phyloP scores from a whole-genome alignment of 2,888 invertebrate species.

The Homarus gammarus region DNA sequence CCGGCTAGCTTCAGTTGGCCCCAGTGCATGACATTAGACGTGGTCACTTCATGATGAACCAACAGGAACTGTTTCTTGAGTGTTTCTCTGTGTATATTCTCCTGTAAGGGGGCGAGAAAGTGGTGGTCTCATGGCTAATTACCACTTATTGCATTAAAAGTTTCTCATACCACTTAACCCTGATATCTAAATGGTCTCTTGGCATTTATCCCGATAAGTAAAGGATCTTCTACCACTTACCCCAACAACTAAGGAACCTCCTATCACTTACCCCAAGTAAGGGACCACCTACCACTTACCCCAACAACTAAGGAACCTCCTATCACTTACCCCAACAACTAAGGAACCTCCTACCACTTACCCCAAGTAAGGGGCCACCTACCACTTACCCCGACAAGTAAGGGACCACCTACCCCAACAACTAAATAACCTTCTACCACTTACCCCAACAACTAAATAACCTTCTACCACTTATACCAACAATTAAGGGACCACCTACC shows the following conservation, averaged over 20 bases:
- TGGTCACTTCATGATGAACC: constrained; percentile 44
- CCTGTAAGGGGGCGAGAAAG: constrained; percentile 21
- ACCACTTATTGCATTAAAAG: too few relatives aligned
- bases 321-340: neutral
- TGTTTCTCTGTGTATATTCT: constrained; percentile 41
- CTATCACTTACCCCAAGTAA: neutral
- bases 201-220: neutral
- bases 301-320: too few relatives aligned
- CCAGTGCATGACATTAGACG: constrained; percentile 55
- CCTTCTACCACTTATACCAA: too few relatives aligned
- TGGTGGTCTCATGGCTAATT: too few relatives aligned
- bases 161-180: neutral
- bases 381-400: constrained; percentile 80
- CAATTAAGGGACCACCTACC: neutral
- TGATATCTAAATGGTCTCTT: neutral
- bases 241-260: neutral
- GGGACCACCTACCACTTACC: too few relatives aligned
- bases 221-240: neutral
- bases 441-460: neutral
- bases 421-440: neutral
- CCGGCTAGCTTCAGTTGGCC: constrained; percentile 4
- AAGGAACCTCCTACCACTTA: neutral
- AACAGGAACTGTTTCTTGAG: constrained; percentile 52
- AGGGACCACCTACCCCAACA: too few relatives aligned
- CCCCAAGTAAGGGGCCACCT: neutral